phyloP scores from a whole-genome alignment of 2,113 vertebrate genomes.

The Geothlypis trichas region DNA sequence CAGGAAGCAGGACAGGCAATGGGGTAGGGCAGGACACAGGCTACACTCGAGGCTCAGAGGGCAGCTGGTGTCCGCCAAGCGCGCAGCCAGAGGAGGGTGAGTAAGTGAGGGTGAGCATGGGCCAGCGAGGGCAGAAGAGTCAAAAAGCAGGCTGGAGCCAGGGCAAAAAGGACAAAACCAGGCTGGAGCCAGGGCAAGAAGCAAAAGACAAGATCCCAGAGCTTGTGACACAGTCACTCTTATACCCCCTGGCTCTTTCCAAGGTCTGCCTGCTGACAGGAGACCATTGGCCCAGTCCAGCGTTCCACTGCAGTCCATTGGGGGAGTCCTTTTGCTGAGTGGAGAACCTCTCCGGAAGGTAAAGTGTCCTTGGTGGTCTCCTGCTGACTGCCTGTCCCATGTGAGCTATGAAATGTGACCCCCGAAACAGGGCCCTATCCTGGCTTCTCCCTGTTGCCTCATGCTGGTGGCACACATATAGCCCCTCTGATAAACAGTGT shows the following conservation, averaged over 20 bases:
- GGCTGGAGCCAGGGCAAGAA: background rate
- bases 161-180: background rate
- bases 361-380: background rate
- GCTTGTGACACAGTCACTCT: background rate
- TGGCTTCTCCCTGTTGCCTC: too few relatives aligned
- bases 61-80: background rate
- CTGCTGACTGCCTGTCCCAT: background rate
- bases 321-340: background rate
- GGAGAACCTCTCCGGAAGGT: background rate
- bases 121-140: rapidly evolving
- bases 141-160: background rate
- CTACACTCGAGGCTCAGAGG: rapidly evolving
- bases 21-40: background rate
- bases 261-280: too few relatives aligned
- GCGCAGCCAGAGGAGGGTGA: rapidly evolving
- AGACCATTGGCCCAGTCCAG: background rate
- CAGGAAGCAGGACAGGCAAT: rapidly evolving
- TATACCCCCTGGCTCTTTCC: background rate
- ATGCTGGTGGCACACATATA: rapidly evolving
- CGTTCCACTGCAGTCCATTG: too few relatives aligned
- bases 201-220: background rate
- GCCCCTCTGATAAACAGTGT: background rate
- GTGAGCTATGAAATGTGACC: background rate
- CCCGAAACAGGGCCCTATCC: too few relatives aligned
- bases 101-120: background rate